These are phyloP conservation scores for Rhopalosiphum maidis DNA, from an alignment of 1,140 invertebrate genomes.

Conservation along the genomic window DNA sequence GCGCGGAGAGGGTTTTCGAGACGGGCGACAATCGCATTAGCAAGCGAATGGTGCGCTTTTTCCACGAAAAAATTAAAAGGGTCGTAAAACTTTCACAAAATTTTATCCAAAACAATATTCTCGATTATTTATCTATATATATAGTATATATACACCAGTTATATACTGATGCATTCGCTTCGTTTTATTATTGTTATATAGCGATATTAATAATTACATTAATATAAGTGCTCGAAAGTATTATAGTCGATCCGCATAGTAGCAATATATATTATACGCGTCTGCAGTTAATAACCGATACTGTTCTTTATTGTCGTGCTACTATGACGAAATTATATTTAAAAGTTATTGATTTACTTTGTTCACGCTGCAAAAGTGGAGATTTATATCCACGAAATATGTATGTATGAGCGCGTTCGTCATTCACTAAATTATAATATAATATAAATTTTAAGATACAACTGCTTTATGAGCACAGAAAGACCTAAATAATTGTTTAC, in stretches of 20 bases:
- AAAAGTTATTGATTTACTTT: background rate
- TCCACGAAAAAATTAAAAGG: constrained; percentile 16
- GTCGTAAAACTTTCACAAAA: constrained; percentile 4
- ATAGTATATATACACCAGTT: background rate
- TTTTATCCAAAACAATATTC: background rate
- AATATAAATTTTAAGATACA: background rate
- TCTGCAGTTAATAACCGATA: background rate
- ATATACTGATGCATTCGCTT: background rate
- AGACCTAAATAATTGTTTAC: background rate
- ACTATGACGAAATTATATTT: background rate
- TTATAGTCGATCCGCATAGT: background rate
- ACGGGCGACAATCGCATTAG: constrained; percentile 7
- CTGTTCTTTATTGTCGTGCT: background rate
- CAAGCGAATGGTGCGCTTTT: background rate
- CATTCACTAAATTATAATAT: background rate
- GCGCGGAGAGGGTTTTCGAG: background rate
- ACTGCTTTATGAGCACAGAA: background rate
- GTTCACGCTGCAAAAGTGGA: background rate
- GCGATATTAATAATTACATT: constrained; percentile 12
- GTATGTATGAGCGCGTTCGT: background rate
- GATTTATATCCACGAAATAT: background rate
- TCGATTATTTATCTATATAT: no score
- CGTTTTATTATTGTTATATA: background rate
- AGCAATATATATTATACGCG: background rate
- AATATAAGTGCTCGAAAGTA: constrained; percentile 12